phyloP scores from a whole-genome alignment of 2,888 invertebrate genomes.

The Drosophila monieri region DNA sequence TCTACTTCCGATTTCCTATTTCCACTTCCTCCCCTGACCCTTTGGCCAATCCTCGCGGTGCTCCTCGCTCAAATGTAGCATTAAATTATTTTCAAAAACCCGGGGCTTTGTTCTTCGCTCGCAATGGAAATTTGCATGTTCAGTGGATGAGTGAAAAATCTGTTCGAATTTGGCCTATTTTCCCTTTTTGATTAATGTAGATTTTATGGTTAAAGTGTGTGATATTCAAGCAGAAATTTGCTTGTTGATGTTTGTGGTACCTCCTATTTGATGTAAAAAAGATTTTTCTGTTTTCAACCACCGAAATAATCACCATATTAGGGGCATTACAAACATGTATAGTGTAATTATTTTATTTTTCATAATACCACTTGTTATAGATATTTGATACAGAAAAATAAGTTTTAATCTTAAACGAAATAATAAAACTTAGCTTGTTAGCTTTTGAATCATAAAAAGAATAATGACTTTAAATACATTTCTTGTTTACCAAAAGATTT shows the following conservation, averaged over 20 bases:
- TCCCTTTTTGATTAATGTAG: conserved; percentile 19
- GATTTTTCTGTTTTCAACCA: background rate
- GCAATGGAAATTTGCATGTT: conserved; percentile 49
- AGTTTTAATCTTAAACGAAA: too few relatives aligned
- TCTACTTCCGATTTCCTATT: conserved; percentile 33
- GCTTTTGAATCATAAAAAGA: too few relatives aligned
- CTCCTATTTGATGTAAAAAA: background rate
- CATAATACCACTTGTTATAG: background rate
- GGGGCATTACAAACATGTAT: background rate
- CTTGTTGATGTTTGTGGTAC: conserved; percentile 11
- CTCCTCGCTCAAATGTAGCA: conserved; percentile 58
- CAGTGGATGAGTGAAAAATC: conserved; percentile 41
- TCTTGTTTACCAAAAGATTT: too few relatives aligned
- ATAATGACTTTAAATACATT: too few relatives aligned
- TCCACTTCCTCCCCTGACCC: conserved; percentile 6
- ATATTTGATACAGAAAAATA: background rate
- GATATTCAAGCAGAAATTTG: conserved; percentile 28
- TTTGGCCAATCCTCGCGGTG: conserved; percentile 14
- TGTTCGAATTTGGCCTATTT: conserved; percentile 26
- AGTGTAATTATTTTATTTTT: background rate
- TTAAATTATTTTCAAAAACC: conserved; percentile 60
- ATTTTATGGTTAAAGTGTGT: conserved; percentile 50
- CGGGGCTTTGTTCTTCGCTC: conserved; percentile 11
- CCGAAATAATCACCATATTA: background rate
- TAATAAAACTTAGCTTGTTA: too few relatives aligned